Base-by-base conservation (phyloP, 2,113 vertebrate species). In the Nibea albiflora region DNA sequence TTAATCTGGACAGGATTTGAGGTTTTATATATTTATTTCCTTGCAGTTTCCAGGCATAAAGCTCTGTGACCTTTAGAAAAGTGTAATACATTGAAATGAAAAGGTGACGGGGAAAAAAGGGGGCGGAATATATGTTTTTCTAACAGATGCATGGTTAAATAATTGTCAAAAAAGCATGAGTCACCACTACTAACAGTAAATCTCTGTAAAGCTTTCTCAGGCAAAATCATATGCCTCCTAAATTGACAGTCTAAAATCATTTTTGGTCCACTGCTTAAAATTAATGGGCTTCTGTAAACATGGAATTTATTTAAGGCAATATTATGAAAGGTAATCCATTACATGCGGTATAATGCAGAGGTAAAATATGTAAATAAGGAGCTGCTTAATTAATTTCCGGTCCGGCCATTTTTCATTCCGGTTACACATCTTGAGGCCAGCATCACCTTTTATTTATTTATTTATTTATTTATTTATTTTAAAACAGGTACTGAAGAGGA, bases 261-360 rank as follows among this genome's bases (percentile, higher is more conserved):
- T 57, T 76, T 20, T 39, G 74, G 24, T 20, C 58, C n/a, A 39
- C 6, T 71, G 46, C 19, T 64, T 65, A 22, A 54, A 86, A 70
- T 54, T 1, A 78, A 78, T 78, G 52, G 35, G 24, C n/a, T 61
- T 66, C 44, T 60, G 61, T 31, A 73, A 70, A 74, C 19, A 53
- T 53, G 16, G 22, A 65, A 64, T 68, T 53, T 64, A 35, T 81
- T 64, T 28, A 64, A 42, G 42, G 57, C 69, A 69, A 60, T 60
- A 8, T 28, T 58, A 16, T 65, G 63, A 74, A 39, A 76, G 71
- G 71, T 3, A 71, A 85, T 67, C 47, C 54, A 85, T 80, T 49
- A 78, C 49, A 68, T 17, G 42, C 4, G 14, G 8, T 19, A 19
- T 20, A 16, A 47, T 28, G 15, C 16, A 47, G 11, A 26, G 19